These are phyloP conservation scores for Creontiades dilutus DNA, from an alignment of 2,888 invertebrate species.

Conservation along the genomic window DNA sequence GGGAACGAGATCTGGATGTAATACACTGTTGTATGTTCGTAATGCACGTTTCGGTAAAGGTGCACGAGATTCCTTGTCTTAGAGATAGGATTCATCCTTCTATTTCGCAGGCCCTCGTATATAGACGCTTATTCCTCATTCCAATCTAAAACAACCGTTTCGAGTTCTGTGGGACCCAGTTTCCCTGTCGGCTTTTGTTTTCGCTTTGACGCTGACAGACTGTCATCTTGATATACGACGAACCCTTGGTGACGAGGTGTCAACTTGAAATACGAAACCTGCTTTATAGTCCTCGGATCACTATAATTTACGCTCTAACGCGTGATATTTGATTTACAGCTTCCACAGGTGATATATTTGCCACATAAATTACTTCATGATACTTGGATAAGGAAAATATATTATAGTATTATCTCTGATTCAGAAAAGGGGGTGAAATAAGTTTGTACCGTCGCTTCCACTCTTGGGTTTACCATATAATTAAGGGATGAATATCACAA, in stretches of 20 bases:
- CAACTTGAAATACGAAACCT: constrained; percentile 36
- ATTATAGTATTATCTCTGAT: too few species aligned
- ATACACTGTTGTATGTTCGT: too few species aligned
- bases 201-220: constrained; percentile 25
- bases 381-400: too few species aligned
- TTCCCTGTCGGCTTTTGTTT: constrained; percentile 33
- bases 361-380: too few species aligned
- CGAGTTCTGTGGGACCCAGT: neutral
- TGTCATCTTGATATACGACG: constrained; percentile 32
- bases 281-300: constrained; percentile 9
- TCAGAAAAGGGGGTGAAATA: too few species aligned
- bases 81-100: neutral
- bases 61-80: too few species aligned
- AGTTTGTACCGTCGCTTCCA: too few species aligned
- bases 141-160: neutral
- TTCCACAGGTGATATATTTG: constrained; percentile 5
- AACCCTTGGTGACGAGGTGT: neutral
- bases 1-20: too few species aligned
- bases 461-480: too few species aligned
- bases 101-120: neutral
- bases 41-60: too few species aligned
- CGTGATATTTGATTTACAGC: constrained; percentile 25
- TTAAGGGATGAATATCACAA: too few species aligned
- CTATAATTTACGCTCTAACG: neutral
- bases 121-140: neutral